Percentiles rank a stretch among this genome's conserved stretches.
Evolutionary conservation across 2,888 invertebrate species (phyloP).

Genomic region (Limnephilus auricula): DNA sequence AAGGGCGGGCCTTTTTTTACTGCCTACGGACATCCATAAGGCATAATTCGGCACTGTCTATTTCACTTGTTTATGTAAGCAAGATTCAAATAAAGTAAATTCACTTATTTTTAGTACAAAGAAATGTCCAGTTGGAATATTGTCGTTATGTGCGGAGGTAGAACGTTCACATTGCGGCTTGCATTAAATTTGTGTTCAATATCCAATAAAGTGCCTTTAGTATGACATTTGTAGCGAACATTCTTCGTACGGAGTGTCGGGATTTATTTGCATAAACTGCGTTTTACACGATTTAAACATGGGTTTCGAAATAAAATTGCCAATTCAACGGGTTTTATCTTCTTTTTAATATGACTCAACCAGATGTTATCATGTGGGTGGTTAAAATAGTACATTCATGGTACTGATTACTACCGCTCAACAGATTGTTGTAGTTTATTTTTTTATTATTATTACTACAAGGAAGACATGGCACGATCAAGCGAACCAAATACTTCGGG

Average conservation of each 20-base stretch:
- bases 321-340: not conserved
- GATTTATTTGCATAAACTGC: not conserved
- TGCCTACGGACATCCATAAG: too few species aligned
- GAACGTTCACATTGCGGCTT: not conserved
- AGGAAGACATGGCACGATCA: too few species aligned
- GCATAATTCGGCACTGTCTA: too few species aligned
- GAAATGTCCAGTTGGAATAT: constrained; percentile 6
- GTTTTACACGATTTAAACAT: not conserved
- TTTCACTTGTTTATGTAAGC: not conserved
- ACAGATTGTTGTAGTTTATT: not conserved
- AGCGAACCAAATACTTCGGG: too few species aligned
- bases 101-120: not conserved
- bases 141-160: not conserved
- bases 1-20: too few species aligned
- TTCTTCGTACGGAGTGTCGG: not conserved
- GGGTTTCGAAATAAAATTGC: not conserved
- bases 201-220: constrained; percentile 2
- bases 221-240: not conserved
- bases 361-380: not conserved
- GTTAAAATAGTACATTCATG: not conserved
- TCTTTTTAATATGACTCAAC: not conserved
- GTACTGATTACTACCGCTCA: not conserved
- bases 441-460: not conserved
- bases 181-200: constrained; percentile 26
- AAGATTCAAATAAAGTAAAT: not conserved